Percentiles rank a stretch among this genome's conserved stretches.
phyloP scores from a whole-genome alignment of 2,797 vertebrate species.

The Sandelia bainsii region DNA sequence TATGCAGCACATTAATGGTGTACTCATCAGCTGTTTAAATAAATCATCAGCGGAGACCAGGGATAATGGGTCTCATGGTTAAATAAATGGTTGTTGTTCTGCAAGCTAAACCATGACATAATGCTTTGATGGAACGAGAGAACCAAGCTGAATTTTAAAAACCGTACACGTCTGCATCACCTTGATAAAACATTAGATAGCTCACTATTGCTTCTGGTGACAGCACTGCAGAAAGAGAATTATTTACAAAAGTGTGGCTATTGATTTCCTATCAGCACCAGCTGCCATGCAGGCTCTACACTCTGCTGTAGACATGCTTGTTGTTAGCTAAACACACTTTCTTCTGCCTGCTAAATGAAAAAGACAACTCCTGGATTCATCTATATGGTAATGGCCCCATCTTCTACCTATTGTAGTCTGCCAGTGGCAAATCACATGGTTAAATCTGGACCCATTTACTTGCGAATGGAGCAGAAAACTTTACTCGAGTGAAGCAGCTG shows the following conservation, averaged over 20 bases:
- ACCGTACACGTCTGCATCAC: conserved; percentile 53
- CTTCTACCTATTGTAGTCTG: conserved; percentile 74
- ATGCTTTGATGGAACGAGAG: conserved; percentile 28
- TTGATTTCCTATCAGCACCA: conserved; percentile 83
- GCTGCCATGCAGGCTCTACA: conserved; percentile 64
- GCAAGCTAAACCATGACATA: conserved; percentile 36
- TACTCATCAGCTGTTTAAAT: conserved; percentile 72
- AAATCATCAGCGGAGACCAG: conserved; percentile 65
- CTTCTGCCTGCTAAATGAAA: conserved; percentile 78
- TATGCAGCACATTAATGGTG: conserved; percentile 59
- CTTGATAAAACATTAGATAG: conserved; percentile 60
- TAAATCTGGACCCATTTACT: conserved; percentile 77
- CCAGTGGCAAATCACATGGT: conserved; percentile 75
- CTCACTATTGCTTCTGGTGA: conserved; percentile 69
- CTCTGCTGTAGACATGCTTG: conserved; percentile 54
- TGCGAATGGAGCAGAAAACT: conserved; percentile 71
- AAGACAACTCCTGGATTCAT: conserved; percentile 83
- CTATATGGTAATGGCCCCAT: conserved; percentile 85
- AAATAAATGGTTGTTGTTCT: conserved; percentile 58
- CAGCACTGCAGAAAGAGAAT: conserved; percentile 74
- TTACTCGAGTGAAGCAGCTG: conserved; percentile 68
- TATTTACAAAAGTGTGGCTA: conserved; percentile 82
- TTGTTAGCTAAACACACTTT: conserved; percentile 71
- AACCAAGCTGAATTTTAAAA: conserved; percentile 10
- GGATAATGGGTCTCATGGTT: conserved; percentile 64